Evolutionary conservation across 2,888 invertebrate genomes (phyloP), one percentile per base, ranked within the genome.

Genomic region (Drosophila quinaria): DNA sequence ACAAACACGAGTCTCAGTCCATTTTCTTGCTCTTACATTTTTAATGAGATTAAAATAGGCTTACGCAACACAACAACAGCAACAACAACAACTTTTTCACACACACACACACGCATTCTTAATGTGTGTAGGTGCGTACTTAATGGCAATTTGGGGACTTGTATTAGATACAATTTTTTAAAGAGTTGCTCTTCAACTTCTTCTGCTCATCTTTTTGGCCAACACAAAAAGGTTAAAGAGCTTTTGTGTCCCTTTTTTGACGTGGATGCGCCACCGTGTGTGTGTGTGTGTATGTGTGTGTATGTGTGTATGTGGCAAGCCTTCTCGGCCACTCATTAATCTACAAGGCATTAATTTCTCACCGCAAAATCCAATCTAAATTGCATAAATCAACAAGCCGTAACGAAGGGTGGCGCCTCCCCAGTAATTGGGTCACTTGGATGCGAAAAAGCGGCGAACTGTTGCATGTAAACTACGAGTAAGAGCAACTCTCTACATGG

Each of bases 41-140:
- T 90, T 86, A 86, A 86, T 86, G 89, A 89, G 86, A 90, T 86
- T 90, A 86, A 86, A 90, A 86, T 90, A 90, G 90, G 89, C 84
- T 86, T 83, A 82, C 89, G 78, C 81, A 78, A 80, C 77, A 72
- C 80, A 77, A 80, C 75, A 63, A 15, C 52, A 54, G 46, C 49
- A 19, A 35, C 29, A 63, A 41, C 70, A 81, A 87, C 68, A 78
- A 81, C 62, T 66, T 78, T 66, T 60, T 51, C 64, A 72, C 59
- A 47, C 62, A 35, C 37, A 41, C 55, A 55, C 42, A 64, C 62
- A 47, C n/a, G n/a, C 41, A 62, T 8, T 49, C 60, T 54, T 78
- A 72, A 70, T 79, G 81, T 49, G 42, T 63, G 63, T 79, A 86
- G 89, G 81, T 78, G 90, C 79, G 83, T 84, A 75, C 89, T 88